Percentiles rank a stretch among this genome's conserved stretches.
Evolutionary conservation across 2,797 vertebrate genomes (phyloP).

Genomic region (Choloepus didactylus): DNA sequence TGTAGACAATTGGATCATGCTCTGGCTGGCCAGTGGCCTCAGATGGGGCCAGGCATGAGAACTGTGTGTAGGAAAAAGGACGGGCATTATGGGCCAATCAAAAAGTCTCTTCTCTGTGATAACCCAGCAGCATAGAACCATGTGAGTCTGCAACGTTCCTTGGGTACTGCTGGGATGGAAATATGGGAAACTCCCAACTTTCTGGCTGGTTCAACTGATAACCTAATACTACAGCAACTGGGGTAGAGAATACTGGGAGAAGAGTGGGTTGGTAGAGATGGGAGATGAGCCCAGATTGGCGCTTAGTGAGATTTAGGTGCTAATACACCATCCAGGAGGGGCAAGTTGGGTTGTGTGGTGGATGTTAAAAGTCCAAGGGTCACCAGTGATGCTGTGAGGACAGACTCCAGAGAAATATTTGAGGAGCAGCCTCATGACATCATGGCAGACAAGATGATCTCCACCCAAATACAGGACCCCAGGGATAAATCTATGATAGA

Average conservation of each 20-base stretch:
- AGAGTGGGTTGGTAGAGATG: neutral
- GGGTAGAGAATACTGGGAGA: neutral
- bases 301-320: neutral
- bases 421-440: neutral
- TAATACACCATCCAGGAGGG: neutral
- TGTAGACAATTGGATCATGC: neutral
- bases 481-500: neutral
- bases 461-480: neutral
- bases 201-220: neutral
- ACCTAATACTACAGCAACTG: neutral
- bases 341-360: neutral
- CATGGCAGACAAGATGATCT: neutral
- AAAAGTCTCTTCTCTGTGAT: neutral
- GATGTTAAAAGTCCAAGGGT: neutral
- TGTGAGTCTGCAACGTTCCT: neutral
- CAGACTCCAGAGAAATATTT: neutral
- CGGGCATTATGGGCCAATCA: neutral
- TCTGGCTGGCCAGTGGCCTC: neutral
- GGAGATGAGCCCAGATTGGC: neutral
- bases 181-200: neutral
- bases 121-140: neutral
- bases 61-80: neutral
- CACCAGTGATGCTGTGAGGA: neutral
- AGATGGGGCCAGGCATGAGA: neutral
- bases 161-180: neutral